Base-by-base conservation (phyloP, 2,888 invertebrate species). In the Dynastes grantii region DNA sequence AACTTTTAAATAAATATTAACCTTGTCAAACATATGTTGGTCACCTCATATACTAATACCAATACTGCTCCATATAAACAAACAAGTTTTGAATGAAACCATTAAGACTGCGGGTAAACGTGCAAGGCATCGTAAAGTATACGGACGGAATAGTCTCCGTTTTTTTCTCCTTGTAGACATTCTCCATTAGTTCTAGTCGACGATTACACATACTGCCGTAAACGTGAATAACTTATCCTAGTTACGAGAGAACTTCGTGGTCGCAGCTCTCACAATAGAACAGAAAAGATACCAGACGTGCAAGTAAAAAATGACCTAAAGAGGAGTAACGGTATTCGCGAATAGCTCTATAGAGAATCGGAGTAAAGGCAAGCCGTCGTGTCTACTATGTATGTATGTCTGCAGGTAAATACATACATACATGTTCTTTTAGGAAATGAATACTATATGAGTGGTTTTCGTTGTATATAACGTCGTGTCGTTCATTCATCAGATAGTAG, bases 241-340 rank as follows among this genome's bases (percentile, higher is more conserved):
- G 49, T 51, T 68, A 63, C 63, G 32, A 68, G 27, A 68, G 68
- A 65, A 65, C 37, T 13, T 51, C 13, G 22, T 29, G n/a, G 22
- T 22, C 22, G 22, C 55, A 51, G 11, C 27, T 51, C 73, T 58
- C 58, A 61, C 73, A 73, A 61, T 73, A 27, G 68, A 68, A 27
- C 51, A 51, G 68, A 68, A 45, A 45, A 5, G 27, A 49, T 61
- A 29, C 61, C 29, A 61, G 63, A 63, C 63, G 29, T 2, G 63
- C n/a, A 63, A 32, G 51, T 58, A 73, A 73, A 73, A 73, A 73
- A 73, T 73, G 73, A 73, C 73, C 73, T 58, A 73, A 55, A 73
- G 73, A 73, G 73, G 22, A 73, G 40, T 73, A 73, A 73, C 73
- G 73, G 73, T 73, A 40, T n/a, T 73, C 29, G 58, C 27, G 73